These are phyloP conservation scores for Coluber constrictor DNA, from an alignment of 2,797 vertebrate species.

Conservation along the genomic window DNA sequence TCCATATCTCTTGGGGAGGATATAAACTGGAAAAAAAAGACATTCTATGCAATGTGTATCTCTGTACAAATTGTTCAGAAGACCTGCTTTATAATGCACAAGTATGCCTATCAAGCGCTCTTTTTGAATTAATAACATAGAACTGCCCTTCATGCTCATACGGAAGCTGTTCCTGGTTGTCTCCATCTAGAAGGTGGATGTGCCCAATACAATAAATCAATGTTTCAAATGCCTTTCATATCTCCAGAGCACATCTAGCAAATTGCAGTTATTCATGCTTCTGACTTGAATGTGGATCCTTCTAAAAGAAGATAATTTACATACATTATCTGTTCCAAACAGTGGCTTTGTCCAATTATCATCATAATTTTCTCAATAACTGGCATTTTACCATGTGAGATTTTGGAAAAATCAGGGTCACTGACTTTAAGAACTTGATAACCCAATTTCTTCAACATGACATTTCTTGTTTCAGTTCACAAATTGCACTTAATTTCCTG, in stretches of 20 bases:
- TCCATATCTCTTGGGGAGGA: neutral
- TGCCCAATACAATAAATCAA: neutral
- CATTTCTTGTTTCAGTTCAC: neutral
- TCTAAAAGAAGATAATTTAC: neutral
- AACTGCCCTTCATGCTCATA: neutral
- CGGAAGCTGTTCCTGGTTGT: neutral
- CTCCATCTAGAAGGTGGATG: neutral
- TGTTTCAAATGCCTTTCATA: neutral
- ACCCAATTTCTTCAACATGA: neutral
- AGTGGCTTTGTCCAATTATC: neutral
- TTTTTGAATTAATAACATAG: neutral
- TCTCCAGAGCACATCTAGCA: neutral
- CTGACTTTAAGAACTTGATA: neutral
- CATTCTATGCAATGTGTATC: neutral
- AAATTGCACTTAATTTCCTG: neutral
- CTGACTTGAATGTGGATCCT: neutral
- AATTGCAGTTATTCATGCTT: neutral
- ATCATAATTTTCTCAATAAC: neutral
- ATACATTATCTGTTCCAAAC: neutral
- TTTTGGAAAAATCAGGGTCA: neutral
- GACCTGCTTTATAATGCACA: neutral
- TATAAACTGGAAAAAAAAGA: neutral
- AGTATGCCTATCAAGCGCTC: neutral
- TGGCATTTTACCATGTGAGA: no score
- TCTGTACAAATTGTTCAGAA: neutral